Evolutionary conservation across 2,888 invertebrate species (phyloP).

Genomic region (Nezara viridula): DNA sequence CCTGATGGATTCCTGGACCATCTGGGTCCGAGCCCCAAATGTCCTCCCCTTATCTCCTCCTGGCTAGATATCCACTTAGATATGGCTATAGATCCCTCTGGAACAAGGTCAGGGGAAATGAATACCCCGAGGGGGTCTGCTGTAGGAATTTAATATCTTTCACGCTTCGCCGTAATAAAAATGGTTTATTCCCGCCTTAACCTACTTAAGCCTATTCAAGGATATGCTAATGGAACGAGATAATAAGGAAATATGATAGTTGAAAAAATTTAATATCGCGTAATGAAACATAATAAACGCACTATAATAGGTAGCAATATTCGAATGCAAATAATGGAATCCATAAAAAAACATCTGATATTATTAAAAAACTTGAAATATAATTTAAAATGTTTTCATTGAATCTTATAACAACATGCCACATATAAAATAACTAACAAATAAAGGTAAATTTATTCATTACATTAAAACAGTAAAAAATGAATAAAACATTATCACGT

Average conservation of each 20-base stretch:
- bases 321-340: background rate
- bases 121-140: background rate
- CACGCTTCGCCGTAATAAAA: slow-evolving; percentile 8
- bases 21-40: slow-evolving; percentile 4
- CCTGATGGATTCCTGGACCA: slow-evolving; percentile 47
- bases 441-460: too few species aligned
- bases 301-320: background rate
- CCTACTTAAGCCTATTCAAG: background rate
- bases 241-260: background rate
- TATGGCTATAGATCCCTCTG: slow-evolving; percentile 7
- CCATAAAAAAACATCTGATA: background rate
- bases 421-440: too few species aligned
- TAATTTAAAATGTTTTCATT: too few species aligned
- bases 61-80: slow-evolving; percentile 35
- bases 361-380: too few species aligned
- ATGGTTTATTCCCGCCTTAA: background rate
- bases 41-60: slow-evolving; percentile 21
- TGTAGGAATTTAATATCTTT: slow-evolving; percentile 6
- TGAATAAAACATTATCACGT: too few species aligned
- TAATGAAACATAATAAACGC: background rate
- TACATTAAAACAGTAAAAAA: too few species aligned
- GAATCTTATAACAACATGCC: too few species aligned
- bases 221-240: background rate
- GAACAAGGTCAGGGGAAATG: slow-evolving; percentile 20
- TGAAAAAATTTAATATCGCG: background rate